Base-by-base conservation (phyloP, 2,888 invertebrate species). In the Empis stercorea region DNA sequence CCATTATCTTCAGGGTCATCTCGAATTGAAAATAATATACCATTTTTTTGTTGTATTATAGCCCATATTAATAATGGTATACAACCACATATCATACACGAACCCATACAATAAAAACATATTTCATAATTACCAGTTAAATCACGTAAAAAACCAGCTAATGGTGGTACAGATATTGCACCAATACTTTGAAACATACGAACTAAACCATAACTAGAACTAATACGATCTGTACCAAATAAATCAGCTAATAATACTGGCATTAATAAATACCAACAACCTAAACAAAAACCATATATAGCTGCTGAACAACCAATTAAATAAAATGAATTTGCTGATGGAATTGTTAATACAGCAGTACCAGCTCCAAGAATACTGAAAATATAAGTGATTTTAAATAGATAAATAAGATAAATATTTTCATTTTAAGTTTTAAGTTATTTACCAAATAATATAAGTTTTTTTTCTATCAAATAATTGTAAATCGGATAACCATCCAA, bases 101-200 rank as follows among this genome's bases (percentile, higher is more conserved):
- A 78, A 1, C 84, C 83, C 83, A 84, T 83, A 53, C 82, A 81
- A 61, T 82, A 78, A 68, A 83, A 84, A 58, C 81, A 81, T 61
- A 79, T 77, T 4, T 76, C 76, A 61, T 83, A 84, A 44, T 80
- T 80, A 14, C 82, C 83, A 0, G 82, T 81, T 2, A 81, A 72
- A 60, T 84, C 83, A 1, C 80, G 72, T 10, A 83, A 59, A 15
- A 77, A 71, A 20, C 84, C 84, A 52, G 82, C 79, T 23, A 83
- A 72, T 1, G 84, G 84, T 2, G 84, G 84, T 38, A 83, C 79
- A 2, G 81, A 80, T 23, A 84, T 78, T 0, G 82, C 83, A 0
- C 82, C 81, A 17, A 83, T 66, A 53, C 84, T 83, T 69, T 84
- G 84, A 62, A 84, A 84, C 79, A 84, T 80, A 14, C 84, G 68